Evolutionary conservation across 2,113 vertebrate genomes (phyloP).

Genomic region (Recurvirostra avosetta): DNA sequence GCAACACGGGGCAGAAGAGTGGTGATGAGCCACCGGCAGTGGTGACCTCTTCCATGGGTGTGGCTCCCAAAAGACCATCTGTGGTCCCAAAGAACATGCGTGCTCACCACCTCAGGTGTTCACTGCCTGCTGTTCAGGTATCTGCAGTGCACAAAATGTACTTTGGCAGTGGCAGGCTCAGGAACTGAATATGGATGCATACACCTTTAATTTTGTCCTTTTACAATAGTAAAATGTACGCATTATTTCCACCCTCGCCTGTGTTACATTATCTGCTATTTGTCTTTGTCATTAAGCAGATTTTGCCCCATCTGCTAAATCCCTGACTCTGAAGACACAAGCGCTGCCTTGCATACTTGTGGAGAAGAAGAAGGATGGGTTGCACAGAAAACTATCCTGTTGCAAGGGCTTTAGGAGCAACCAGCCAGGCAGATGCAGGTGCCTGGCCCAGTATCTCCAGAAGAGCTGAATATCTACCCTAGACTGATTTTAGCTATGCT

Average conservation of each 20-base stretch:
- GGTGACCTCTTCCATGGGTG: accelerated
- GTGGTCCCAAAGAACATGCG: neutral
- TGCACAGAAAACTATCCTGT: neutral
- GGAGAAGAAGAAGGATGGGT: neutral
- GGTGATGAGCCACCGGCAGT: accelerated
- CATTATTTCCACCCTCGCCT: neutral
- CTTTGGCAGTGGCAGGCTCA: neutral
- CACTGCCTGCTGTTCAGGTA: neutral
- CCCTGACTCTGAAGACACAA: neutral
- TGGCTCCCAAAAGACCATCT: neutral
- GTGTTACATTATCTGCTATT: neutral
- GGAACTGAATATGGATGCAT: neutral
- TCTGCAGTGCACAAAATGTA: neutral
- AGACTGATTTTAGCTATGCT: conserved; percentile 13
- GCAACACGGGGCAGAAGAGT: accelerated
- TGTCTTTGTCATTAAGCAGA: neutral
- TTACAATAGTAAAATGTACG: neutral
- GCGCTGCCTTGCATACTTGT: neutral
- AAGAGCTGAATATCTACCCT: neutral
- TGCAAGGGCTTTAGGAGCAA: neutral
- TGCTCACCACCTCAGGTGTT: neutral
- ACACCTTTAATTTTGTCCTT: neutral
- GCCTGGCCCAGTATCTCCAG: neutral
- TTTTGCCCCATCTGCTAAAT: neutral
- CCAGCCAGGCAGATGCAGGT: neutral